Base-by-base conservation (phyloP, 2,888 invertebrate species). In the Trypoxylon attenuatum region DNA sequence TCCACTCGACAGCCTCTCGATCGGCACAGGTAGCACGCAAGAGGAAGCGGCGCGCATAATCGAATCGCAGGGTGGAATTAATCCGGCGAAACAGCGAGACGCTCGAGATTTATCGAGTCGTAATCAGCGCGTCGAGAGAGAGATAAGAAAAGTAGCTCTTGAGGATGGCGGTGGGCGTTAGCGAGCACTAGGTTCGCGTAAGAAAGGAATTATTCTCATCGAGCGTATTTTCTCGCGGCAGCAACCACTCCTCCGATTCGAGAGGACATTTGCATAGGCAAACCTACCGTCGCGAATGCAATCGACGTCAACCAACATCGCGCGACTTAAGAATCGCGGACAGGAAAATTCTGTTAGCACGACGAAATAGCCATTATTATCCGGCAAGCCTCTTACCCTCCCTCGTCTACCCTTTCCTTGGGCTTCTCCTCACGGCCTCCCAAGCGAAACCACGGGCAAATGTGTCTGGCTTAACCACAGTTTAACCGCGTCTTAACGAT, bases 21-120 rank as follows among this genome's bases (percentile, higher is more conserved):
- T n/a, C n/a, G n/a, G n/a, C n/a, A n/a, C n/a, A n/a, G n/a, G n/a
- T n/a, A n/a, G n/a, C n/a, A n/a, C n/a, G n/a, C n/a, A n/a, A n/a
- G n/a, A n/a, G n/a, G n/a, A n/a, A n/a, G n/a, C n/a, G n/a, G n/a
- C n/a, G 13, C 19, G 16, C 23, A 19, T 4, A 54, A 53, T 45
- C 46, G 55, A 27, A 19, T 15, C 46, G 15, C 22, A 41, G n/a
- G 23, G 53, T n/a, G 29, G 43, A 33, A 46, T 47, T 57, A 57
- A 51, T 39, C 47, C 51, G 42, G 6, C 27, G 29, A 33, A 27
- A 27, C 6, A n/a, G 10, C 47, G 27, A 55, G 27, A 13, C 22
- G 3, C 16, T 19, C 6, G 52, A 73, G 77, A 78, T 79, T 80
- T 79, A 77, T 76, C 67, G 63, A 72, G 78, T 78, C 71, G 77